Percentiles rank a stretch among this genome's conserved stretches.
phyloP scores from a whole-genome alignment of 2,797 vertebrate genomes.

The Poeciliopsis gracilis region DNA sequence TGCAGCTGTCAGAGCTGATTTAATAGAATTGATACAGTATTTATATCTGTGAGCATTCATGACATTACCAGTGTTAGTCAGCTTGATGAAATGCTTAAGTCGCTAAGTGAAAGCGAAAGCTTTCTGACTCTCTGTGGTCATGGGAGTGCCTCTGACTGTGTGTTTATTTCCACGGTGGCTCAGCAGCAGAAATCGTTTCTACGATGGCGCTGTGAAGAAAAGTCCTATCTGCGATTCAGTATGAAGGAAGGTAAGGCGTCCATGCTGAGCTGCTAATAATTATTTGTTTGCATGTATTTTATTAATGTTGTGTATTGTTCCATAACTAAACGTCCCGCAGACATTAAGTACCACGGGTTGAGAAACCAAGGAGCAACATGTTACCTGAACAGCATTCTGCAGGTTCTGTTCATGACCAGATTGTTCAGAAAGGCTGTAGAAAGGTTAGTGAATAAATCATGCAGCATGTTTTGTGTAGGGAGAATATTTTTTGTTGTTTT shows the following conservation, averaged over 20 bases:
- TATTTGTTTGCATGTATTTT: too few relatives aligned
- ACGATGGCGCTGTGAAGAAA: background rate
- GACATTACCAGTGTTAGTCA: background rate
- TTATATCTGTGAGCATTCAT: background rate
- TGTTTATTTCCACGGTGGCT: background rate
- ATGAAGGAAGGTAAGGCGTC: background rate
- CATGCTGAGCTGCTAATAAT: too few relatives aligned
- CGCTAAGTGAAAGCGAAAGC: background rate
- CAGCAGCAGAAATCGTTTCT: background rate
- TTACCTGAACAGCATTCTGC: slow-evolving; percentile 1
- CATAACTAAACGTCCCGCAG: background rate
- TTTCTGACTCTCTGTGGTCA: background rate
- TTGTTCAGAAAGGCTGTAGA: background rate
- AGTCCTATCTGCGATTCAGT: background rate
- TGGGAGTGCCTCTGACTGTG: background rate
- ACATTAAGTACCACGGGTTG: background rate
- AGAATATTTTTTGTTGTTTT: too few relatives aligned
- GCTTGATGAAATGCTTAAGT: background rate
- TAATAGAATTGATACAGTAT: background rate
- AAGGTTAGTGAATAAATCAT: background rate
- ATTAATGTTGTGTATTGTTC: background rate
- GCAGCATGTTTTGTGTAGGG: too few relatives aligned
- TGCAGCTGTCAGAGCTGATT: background rate
- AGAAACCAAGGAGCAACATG: slow-evolving; percentile 10
- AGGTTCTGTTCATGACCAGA: background rate